Conservation (phyloP, 2,797 vertebrate genomes). For the Australoheros facetus region DNA sequence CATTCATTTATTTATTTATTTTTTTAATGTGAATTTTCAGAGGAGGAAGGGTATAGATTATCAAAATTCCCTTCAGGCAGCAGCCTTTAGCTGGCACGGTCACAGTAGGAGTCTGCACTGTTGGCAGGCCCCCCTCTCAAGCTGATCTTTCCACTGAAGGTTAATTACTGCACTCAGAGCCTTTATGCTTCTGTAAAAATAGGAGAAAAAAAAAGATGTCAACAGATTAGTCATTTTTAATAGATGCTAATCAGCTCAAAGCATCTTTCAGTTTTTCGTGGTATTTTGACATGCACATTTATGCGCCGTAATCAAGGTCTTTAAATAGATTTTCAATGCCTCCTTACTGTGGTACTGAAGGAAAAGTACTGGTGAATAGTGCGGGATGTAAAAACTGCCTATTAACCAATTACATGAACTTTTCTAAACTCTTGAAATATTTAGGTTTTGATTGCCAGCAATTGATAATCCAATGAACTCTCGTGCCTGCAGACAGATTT, state of each 20-base stretch:
- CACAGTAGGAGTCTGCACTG: constrained; percentile 74
- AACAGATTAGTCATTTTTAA: constrained; percentile 44
- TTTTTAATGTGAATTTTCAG: neutral
- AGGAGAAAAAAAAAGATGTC: constrained; percentile 44
- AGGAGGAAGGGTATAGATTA: constrained; percentile 1
- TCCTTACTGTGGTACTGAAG: neutral
- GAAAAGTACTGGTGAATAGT: neutral
- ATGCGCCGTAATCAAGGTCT: constrained; percentile 9
- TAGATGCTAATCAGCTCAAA: constrained; percentile 34
- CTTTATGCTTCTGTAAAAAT: constrained; percentile 54
- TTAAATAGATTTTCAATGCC: neutral
- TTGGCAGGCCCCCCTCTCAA: constrained; percentile 75
- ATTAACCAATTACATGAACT: constrained; percentile 12
- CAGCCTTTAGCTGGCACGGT: constrained; percentile 67
- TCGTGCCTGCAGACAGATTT: neutral
- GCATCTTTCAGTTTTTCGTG: neutral
- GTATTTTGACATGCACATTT: constrained; percentile 27
- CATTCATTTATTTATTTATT: neutral
- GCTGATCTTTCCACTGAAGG: constrained; percentile 84
- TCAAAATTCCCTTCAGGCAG: constrained; percentile 35
- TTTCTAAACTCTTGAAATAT: neutral
- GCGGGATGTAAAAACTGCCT: constrained; percentile 10
- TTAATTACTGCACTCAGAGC: constrained; percentile 78
- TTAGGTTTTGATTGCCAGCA: neutral
- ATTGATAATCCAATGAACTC: neutral